These are phyloP conservation scores for Mongoloraphidia duomilia DNA, from an alignment of 2,888 invertebrate genomes.

Conservation along the genomic window DNA sequence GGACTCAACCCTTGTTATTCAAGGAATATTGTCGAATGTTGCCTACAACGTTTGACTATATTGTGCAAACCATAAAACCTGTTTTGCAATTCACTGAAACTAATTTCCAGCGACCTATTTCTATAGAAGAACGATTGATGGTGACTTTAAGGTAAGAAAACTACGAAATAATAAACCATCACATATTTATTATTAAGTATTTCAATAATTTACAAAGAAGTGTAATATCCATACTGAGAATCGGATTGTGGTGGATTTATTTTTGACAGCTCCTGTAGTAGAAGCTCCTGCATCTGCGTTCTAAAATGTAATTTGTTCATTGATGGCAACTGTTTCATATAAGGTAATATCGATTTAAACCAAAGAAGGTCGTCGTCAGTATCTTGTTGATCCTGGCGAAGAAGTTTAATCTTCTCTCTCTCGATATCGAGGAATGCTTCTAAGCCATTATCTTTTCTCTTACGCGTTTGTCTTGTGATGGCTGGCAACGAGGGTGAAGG, in stretches of 20 bases:
- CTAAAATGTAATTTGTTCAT: conserved; percentile 18
- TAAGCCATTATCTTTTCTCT: conserved; percentile 14
- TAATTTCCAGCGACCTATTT: conserved; percentile 8
- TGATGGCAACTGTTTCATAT: conserved; percentile 17
- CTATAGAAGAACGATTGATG: conserved; percentile 14
- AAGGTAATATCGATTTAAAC: conserved; percentile 19
- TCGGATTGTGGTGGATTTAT: conserved; percentile 12
- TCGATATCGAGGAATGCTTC: conserved; percentile 15
- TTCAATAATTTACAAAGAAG: conserved; percentile 10
- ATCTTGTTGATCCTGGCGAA: conserved; percentile 13
- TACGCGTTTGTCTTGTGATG: conserved; percentile 16
- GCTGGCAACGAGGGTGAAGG: conserved; percentile 16
- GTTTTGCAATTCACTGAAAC: too few species aligned
- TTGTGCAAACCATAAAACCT: too few species aligned
- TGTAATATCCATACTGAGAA: conserved; percentile 12
- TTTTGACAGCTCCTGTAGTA: conserved; percentile 16
- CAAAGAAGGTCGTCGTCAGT: conserved; percentile 15
- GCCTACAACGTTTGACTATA: too few species aligned
- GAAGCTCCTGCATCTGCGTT: conserved; percentile 18
- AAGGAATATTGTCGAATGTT: too few species aligned
- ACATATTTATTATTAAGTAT: conserved; percentile 6
- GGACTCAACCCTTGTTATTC: too few species aligned
- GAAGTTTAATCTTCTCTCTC: conserved; percentile 15
- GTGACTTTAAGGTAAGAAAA: conserved; percentile 15
- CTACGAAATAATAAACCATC: conserved; percentile 6